phyloP scores from a whole-genome alignment of 2,797 vertebrate species.

The Cygnus olor region DNA sequence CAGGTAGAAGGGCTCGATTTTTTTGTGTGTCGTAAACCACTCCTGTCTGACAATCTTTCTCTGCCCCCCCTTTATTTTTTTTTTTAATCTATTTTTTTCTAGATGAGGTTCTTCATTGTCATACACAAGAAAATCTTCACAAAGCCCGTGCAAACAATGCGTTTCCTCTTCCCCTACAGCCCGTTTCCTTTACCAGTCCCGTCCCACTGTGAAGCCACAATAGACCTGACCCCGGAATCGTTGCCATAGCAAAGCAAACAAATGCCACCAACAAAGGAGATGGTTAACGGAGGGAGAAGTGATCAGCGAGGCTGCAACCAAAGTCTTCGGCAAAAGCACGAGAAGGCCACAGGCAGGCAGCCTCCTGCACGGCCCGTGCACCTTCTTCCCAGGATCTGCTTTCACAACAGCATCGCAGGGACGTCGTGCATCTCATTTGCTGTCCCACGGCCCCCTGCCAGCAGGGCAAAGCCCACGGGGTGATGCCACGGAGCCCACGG shows the following conservation, averaged over 20 bases:
- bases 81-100: background rate
- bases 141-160: background rate
- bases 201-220: background rate
- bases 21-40: too few relatives aligned
- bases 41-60: too few relatives aligned
- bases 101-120: background rate
- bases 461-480: background rate
- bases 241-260: conserved; percentile 1
- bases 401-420: background rate
- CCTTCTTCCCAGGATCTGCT: background rate
- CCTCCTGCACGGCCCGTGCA: accelerated
- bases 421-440: too few relatives aligned
- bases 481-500: background rate
- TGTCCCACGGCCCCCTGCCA: background rate
- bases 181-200: background rate
- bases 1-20: background rate
- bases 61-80: too few relatives aligned
- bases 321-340: background rate
- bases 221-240: background rate
- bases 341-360: background rate
- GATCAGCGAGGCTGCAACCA: background rate
- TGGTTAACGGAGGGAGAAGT: background rate
- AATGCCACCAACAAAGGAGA: background rate
- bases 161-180: background rate
- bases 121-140: background rate